phyloP scores from a whole-genome alignment of 2,113 vertebrate species.

The Acinonyx jubatus region DNA sequence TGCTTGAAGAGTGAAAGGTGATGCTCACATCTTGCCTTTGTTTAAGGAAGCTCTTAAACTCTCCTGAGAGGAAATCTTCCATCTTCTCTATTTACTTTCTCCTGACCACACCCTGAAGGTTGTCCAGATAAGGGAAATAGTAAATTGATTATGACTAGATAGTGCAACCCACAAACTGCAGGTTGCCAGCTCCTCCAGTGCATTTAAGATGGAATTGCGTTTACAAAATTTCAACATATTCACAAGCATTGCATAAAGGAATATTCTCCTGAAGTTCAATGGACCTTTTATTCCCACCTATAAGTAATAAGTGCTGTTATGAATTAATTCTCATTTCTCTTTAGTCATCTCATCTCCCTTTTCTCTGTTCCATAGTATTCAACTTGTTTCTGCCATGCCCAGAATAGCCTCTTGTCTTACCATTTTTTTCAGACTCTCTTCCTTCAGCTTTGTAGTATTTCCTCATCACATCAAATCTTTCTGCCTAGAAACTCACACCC shows the following conservation, averaged over 20 bases:
- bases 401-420: slow-evolving; percentile 28
- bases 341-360: slow-evolving; percentile 45
- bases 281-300: slow-evolving; percentile 19
- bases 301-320: slow-evolving; percentile 50
- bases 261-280: slow-evolving; percentile 42
- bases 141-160: background rate
- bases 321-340: slow-evolving; percentile 43
- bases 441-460: background rate
- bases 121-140: background rate
- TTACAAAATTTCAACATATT: slow-evolving; percentile 44
- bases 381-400: background rate
- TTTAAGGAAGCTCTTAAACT: slow-evolving; percentile 29
- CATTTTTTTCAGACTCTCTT: slow-evolving; percentile 45
- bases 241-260: slow-evolving; percentile 31
- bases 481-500: slow-evolving; percentile 45
- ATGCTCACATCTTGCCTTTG: background rate
- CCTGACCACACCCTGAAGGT: background rate
- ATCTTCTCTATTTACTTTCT: slow-evolving; percentile 20
- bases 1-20: slow-evolving; percentile 15
- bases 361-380: slow-evolving; percentile 29
- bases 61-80: background rate
- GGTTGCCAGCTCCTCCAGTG: background rate
- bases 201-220: slow-evolving; percentile 43
- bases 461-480: slow-evolving; percentile 46
- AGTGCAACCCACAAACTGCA: background rate